A percentile compares a stretch with the other conserved stretches of the same genome.
These are phyloP conservation scores for Plecturocebus donacophilus DNA, from an alignment of 2,113 vertebrate species.

Conservation along the genomic window DNA sequence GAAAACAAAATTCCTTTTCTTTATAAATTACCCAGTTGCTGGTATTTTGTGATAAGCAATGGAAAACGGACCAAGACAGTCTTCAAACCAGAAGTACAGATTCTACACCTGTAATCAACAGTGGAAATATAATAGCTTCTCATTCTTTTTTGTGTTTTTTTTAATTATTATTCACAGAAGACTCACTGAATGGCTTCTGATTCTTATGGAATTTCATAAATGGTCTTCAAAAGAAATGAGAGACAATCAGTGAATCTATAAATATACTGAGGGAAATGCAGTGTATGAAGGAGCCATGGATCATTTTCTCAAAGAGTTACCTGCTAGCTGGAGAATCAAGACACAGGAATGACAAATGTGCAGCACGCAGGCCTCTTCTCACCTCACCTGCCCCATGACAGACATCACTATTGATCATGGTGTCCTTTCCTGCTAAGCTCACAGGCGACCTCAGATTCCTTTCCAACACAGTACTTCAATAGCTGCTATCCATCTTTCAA, in stretches of 20 bases:
- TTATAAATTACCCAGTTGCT: background rate
- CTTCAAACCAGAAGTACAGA: background rate
- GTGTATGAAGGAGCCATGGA: background rate
- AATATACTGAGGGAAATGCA: background rate
- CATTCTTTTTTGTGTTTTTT: background rate
- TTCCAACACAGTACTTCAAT: background rate
- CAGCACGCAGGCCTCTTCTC: fast-evolving
- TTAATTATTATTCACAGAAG: too few relatives aligned
- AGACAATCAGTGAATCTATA: background rate
- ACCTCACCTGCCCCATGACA: background rate
- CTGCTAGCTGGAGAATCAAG: background rate
- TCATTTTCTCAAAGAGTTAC: background rate
- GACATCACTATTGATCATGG: background rate
- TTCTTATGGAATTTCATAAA: constrained; percentile 4
- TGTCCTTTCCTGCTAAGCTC: background rate
- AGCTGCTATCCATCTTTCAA: background rate
- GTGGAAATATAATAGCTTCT: background rate
- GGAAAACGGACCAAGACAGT: background rate
- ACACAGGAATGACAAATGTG: background rate
- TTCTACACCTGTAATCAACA: background rate
- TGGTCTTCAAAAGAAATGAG: background rate
- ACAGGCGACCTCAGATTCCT: background rate
- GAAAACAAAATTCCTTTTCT: background rate
- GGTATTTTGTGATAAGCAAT: background rate
- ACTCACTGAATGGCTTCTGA: background rate